Percentiles rank a stretch among this genome's conserved stretches.
phyloP scores from a whole-genome alignment of 1,140 invertebrate species.

The Brachionus rubens region DNA sequence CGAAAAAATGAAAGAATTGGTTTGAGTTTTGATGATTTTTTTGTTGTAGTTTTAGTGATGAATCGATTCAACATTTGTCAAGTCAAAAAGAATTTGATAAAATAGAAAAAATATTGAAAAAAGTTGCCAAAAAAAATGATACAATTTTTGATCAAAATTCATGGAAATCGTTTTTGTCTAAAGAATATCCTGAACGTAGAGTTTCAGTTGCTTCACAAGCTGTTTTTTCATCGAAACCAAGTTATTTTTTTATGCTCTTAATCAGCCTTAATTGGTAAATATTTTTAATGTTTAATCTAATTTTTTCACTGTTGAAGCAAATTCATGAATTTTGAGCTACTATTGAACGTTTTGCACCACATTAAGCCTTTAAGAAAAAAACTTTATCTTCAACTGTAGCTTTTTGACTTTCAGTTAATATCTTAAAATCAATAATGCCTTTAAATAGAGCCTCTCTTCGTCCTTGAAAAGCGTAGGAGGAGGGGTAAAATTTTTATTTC shows the following conservation, averaged over 20 bases:
- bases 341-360: no score
- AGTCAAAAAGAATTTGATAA: slow-evolving; percentile 49
- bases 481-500: no score
- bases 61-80: slow-evolving; percentile 53
- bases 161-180: slow-evolving; percentile 3
- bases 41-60: slow-evolving; percentile 49
- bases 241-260: neutral
- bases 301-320: no score
- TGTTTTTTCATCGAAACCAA: neutral
- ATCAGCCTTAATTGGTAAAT: slow-evolving; percentile 28
- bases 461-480: no score
- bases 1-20: no score
- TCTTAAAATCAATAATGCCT: no score
- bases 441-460: no score
- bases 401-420: no score
- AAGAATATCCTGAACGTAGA: slow-evolving; percentile 4
- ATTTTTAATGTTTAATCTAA: no score
- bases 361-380: no score
- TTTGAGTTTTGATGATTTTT: neutral
- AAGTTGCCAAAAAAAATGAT: slow-evolving; percentile 50
- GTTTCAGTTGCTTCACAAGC: neutral
- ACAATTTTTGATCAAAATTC: slow-evolving; percentile 15
- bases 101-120: slow-evolving; percentile 50
- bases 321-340: no score
- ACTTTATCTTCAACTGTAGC: no score